Percentiles rank a stretch among this genome's conserved stretches.
phyloP scores from a whole-genome alignment of 2,113 vertebrate genomes.

The Ictalurus furcatus region DNA sequence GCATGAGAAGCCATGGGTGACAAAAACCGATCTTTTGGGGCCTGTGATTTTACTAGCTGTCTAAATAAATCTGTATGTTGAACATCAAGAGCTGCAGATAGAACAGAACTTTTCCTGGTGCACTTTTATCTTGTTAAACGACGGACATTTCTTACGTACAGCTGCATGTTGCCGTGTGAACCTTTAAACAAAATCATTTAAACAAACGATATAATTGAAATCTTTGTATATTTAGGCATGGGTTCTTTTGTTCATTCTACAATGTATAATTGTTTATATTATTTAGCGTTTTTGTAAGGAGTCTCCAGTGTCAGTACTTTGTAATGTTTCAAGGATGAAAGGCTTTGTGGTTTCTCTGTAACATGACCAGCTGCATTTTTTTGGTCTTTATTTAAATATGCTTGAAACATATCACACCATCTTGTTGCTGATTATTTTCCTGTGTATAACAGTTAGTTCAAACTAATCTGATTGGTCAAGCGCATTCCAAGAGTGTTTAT shows the following conservation, averaged over 20 bases:
- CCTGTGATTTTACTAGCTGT: neutral
- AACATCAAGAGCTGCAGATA: neutral
- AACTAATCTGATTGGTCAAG: neutral
- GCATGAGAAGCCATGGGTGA: neutral
- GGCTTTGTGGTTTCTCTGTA: no score
- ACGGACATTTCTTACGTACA: neutral
- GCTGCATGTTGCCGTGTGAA: neutral
- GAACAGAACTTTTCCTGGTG: neutral
- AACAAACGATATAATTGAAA: neutral
- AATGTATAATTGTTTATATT: neutral
- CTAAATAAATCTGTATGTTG: conserved; percentile 2
- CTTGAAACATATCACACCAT: neutral
- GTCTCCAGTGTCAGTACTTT: neutral
- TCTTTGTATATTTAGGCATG: neutral
- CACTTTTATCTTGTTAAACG: neutral
- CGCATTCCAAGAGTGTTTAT: neutral
- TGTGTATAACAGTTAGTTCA: neutral
- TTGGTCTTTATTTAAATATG: neutral
- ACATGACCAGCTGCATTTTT: neutral
- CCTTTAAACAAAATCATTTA: neutral
- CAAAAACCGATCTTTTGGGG: neutral
- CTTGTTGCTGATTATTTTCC: neutral
- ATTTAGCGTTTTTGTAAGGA: neutral
- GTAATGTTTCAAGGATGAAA: neutral
- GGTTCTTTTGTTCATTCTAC: neutral